Base-by-base conservation (phyloP, 1,140 invertebrate genomes). In the Gonioctena quinquepunctata region DNA sequence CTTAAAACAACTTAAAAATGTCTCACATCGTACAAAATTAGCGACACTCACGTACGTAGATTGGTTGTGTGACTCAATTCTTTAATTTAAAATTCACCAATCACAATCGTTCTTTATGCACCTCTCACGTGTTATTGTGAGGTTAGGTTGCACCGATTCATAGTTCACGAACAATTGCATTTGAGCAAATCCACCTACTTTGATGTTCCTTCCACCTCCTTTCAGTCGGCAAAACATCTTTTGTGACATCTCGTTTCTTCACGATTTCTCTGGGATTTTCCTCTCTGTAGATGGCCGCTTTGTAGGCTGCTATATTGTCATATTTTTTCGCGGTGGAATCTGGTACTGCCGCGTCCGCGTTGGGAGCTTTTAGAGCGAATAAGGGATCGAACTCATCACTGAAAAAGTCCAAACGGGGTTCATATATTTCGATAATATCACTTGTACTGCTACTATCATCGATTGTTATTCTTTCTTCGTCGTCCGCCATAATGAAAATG, bases 381-480 rank as follows among this genome's bases (percentile, higher is more conserved):
- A 91, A 54, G 0, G 92, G 87, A 82, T 93, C 87, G 65, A 92
- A 93, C 52, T 84, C 84, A 3, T 88, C 86, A 78, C 89, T 91
- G 65, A 80, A 86, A 27, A 87, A 84, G 78, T 91, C 88, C 25
- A 91, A 79, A 83, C 87, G 88, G 7, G 88, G 86, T n/a, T 90
- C 88, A 21, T 85, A 86, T 66, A 27, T 33, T 82, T 79, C 1
- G 79, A 80, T 56, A 33, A 52, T 64, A 22, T 65, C 25, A 27
- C 28, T 18, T 27, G 22, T 56, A 25, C 16, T 23, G 16, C 16
- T 21, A 11, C 19, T 54, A 11, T 26, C 23, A 8, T 21, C 19
- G 23, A 66, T 52, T 26, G 23, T 68, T 25, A 4, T 16, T 16
- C 16, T 42, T 42, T 42, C 33, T 2, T 52, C 27, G 13, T 72